These are phyloP conservation scores for Halictus rubicundus DNA, from an alignment of 1,140 invertebrate genomes.

Conservation along the genomic window DNA sequence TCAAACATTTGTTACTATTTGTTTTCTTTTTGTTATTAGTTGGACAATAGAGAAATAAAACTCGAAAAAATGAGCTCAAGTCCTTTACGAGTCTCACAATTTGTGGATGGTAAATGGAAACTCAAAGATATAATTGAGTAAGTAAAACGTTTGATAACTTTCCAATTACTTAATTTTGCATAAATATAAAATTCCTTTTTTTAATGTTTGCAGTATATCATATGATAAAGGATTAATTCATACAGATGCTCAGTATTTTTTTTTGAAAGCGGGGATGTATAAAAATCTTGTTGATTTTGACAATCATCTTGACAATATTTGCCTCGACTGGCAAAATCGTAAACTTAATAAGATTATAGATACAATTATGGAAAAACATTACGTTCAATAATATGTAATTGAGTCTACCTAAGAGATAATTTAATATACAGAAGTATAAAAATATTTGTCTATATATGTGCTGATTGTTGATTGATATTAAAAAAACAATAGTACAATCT, in stretches of 20 bases:
- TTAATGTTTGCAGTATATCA: conserved; percentile 67
- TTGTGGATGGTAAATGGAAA: conserved; percentile 88
- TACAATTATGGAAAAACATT: conserved; percentile 65
- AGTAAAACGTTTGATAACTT: conserved; percentile 50
- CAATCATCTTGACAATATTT: conserved; percentile 93
- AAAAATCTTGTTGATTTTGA: conserved; percentile 93
- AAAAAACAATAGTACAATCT: background rate
- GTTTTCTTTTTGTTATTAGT: conserved; percentile 78
- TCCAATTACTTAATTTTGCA: background rate
- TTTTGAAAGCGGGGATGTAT: conserved; percentile 86
- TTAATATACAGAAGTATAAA: conserved; percentile 5
- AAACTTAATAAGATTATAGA: conserved; percentile 83
- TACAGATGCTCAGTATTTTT: conserved; percentile 82
- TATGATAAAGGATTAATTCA: conserved; percentile 81
- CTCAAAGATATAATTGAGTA: conserved; percentile 79
- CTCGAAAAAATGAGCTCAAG: conserved; percentile 84
- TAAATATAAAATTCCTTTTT: background rate
- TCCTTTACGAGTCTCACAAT: conserved; percentile 86
- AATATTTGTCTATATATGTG: background rate
- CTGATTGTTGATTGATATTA: background rate
- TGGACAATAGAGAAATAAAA: conserved; percentile 88
- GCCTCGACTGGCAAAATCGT: conserved; percentile 90
- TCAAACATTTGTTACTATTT: conserved; percentile 6
- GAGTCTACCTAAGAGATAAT: conserved; percentile 13
- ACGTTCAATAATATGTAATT: background rate